Base-by-base conservation (phyloP, 2,113 vertebrate genomes). In the Bufo gargarizans region DNA sequence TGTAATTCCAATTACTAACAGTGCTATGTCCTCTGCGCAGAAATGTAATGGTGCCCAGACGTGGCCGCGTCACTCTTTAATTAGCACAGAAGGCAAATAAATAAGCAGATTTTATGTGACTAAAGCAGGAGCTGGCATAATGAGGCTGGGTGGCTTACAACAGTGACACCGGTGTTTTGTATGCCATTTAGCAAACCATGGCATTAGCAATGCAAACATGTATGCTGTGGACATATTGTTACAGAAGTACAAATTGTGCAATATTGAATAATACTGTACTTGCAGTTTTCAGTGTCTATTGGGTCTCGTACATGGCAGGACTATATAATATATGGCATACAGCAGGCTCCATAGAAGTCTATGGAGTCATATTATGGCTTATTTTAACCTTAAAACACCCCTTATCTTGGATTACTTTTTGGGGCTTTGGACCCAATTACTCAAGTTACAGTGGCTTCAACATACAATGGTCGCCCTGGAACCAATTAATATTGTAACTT, bases 21-120 rank as follows among this genome's bases (percentile, higher is more conserved):
- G 55, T 43, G 3, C 22, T 16, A 81, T 45, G 14, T 86, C 58
- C 12, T 63, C 58, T 33, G 58, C 47, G 47, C 55, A 77, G 58
- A 50, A 58, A 63, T 20, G 77, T 85, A 47, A 45, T 85, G 22
- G 43, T 59, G 84, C 17, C 74, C 78, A 61, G 22, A 61, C 33
- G 4, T 45, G 56, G 22, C 14, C 6, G n/a, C 6, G 13, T 79
- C 33, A 33, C 53, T 58, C 55, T 80, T 14, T 43, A 17, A 22
- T 59, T 22, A 47, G 22, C 78, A 61, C 47, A 61, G 33, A 2
- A 61, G 56, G 22, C 4, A 5, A 58, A 58, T 56, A 59, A 80
- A 53, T 78, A 33, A 78, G 11, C 11, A 56, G 77, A 53, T 55
- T 55, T 55, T n/a, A 22, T 55, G n/a, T 12, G 19, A 56, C 4